A percentile compares a stretch with the other conserved stretches of the same genome.
phyloP scores from a whole-genome alignment of 2,888 invertebrate species.

The Thumatha senex region DNA sequence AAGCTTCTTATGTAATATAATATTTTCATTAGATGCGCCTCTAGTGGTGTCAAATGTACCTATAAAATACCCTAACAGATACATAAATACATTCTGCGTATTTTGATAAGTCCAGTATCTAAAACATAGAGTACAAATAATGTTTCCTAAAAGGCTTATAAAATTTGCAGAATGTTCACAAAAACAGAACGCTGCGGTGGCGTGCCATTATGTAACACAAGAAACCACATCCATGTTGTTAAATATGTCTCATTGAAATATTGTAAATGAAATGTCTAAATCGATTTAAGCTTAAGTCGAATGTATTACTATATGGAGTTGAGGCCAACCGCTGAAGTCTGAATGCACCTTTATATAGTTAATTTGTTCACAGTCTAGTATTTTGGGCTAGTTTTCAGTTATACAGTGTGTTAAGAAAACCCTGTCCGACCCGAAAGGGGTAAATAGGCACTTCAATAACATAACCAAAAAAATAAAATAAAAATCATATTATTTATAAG shows the following conservation, averaged over 20 bases:
- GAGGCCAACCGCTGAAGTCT: slow-evolving; percentile 16
- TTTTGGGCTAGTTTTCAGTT: slow-evolving; percentile 18
- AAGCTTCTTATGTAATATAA: neutral
- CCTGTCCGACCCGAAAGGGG: no score
- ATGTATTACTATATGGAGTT: slow-evolving; percentile 9
- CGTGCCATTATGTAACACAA: slow-evolving; percentile 24
- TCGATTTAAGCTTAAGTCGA: slow-evolving; percentile 22
- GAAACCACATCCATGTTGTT: slow-evolving; percentile 12
- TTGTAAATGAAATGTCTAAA: slow-evolving; percentile 24
- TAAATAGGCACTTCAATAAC: no score
- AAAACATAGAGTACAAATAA: slow-evolving; percentile 4
- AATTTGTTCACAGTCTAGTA: slow-evolving; percentile 16
- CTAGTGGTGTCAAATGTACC: neutral
- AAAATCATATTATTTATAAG: no score
- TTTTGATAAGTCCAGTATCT: slow-evolving; percentile 13
- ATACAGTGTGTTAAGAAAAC: no score
- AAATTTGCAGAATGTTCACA: neutral
- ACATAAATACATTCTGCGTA: slow-evolving; percentile 13
- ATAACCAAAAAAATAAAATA: no score
- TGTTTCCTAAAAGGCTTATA: neutral
- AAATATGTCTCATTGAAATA: slow-evolving; percentile 14
- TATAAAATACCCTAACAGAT: no score
- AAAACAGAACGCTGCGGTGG: slow-evolving; percentile 5
- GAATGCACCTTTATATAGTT: slow-evolving; percentile 14
- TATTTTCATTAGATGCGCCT: neutral